phyloP scores from a whole-genome alignment of 2,888 invertebrate species.

The Ametastegia equiseti region DNA sequence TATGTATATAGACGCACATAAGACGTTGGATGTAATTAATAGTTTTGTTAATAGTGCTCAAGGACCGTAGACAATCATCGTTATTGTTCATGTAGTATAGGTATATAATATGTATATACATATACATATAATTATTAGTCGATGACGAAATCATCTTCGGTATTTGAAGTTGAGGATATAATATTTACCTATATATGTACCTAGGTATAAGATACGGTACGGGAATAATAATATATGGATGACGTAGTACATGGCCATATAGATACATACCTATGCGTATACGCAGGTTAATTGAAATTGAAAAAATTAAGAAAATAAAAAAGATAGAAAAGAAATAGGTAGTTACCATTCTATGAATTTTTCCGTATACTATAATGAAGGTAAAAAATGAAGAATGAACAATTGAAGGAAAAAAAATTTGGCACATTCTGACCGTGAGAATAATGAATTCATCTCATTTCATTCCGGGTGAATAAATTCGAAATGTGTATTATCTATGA shows the following conservation, averaged over 20 bases:
- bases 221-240: background rate
- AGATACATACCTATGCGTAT: background rate
- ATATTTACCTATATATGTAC: too few relatives aligned
- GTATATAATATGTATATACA: too few relatives aligned
- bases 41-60: background rate
- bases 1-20: background rate
- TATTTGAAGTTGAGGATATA: background rate
- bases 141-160: constrained; percentile 1
- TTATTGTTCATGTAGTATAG: background rate
- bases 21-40: background rate
- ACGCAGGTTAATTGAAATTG: too few relatives aligned
- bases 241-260: too few relatives aligned
- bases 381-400: too few relatives aligned
- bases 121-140: too few relatives aligned
- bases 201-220: background rate
- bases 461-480: background rate
- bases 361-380: too few relatives aligned
- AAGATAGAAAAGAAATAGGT: too few relatives aligned
- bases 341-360: too few relatives aligned
- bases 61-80: background rate
- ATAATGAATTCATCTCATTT: background rate
- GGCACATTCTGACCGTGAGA: too few relatives aligned
- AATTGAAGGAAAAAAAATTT: too few relatives aligned
- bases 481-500: background rate
- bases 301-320: too few relatives aligned